A percentile compares a stretch with the other conserved stretches of the same genome.
Conservation (phyloP, 2,797 vertebrate species). For the Characodon lateralis region DNA sequence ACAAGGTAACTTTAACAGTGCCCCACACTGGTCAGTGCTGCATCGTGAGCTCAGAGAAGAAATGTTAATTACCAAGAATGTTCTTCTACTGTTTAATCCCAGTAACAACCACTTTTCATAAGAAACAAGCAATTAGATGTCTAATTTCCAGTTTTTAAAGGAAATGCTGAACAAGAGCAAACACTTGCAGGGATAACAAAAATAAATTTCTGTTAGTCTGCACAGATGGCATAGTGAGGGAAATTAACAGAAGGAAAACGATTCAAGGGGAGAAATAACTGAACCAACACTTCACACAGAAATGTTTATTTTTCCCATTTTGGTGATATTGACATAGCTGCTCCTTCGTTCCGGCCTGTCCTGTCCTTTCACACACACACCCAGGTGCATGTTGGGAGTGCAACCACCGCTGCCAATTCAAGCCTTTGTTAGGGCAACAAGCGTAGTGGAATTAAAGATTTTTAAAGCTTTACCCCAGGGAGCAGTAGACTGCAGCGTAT, state of each 20-base stretch:
- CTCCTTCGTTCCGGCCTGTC: conserved; percentile 76
- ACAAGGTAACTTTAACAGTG: conserved; percentile 46
- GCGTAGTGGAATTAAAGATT: conserved; percentile 71
- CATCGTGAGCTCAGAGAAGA: conserved; percentile 26
- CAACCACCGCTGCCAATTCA: conserved; percentile 70
- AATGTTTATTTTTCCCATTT: conserved; percentile 81
- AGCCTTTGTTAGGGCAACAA: conserved; percentile 70
- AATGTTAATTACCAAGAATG: conserved; percentile 14
- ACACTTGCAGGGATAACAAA: conserved; percentile 7
- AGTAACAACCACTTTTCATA: conserved; percentile 36
- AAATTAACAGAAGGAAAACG: conserved; percentile 48
- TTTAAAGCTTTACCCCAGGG: conserved; percentile 60
- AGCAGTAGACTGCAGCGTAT: conserved; percentile 38
- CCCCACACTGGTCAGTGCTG: conserved; percentile 49
- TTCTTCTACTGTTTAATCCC: conserved; percentile 27
- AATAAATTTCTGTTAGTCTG: conserved; percentile 27
- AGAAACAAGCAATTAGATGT: conserved; percentile 7
- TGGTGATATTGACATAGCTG: conserved; percentile 80
- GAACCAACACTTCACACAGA: conserved; percentile 67
- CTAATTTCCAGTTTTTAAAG: conserved; percentile 5
- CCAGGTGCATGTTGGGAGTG: conserved; percentile 74
- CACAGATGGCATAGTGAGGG: conserved; percentile 16
- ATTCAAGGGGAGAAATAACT: conserved; percentile 62
- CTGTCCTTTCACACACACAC: conserved; percentile 78
- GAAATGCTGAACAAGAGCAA: conserved; percentile 23